These are phyloP conservation scores for Pollimyrus isidori DNA, from an alignment of 2,113 vertebrate genomes.

Conservation along the genomic window DNA sequence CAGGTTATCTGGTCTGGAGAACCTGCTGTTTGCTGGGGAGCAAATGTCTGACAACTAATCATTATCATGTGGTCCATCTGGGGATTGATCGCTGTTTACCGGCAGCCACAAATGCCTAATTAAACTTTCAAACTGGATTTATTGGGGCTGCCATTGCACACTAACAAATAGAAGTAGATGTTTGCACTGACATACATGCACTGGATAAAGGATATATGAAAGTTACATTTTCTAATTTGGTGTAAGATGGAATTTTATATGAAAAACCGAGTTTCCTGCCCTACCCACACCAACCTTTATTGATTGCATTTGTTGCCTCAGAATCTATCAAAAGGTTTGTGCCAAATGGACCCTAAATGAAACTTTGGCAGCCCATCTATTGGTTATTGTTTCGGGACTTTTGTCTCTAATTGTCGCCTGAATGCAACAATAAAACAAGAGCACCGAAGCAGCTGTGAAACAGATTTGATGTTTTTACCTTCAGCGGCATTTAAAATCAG, in stretches of 20 bases:
- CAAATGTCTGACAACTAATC: not conserved
- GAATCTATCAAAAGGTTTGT: not conserved
- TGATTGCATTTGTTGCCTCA: not conserved
- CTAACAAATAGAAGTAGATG: not conserved
- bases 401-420: not conserved
- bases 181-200: not conserved
- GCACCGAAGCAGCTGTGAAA: not conserved
- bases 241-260: not conserved
- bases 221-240: not conserved
- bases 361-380: not conserved
- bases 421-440: not conserved
- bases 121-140: not conserved
- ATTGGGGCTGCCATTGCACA: not conserved
- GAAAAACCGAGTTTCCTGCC: not conserved
- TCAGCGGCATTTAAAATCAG: not conserved
- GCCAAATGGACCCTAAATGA: not conserved
- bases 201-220: not conserved
- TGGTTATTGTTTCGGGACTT: not conserved
- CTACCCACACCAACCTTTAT: not conserved
- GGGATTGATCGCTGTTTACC: not conserved
- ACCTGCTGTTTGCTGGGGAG: not conserved
- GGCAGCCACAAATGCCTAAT: not conserved
- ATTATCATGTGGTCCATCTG: not conserved
- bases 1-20: not conserved
- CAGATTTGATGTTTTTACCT: not conserved